These are phyloP conservation scores for Hylaea fasciaria DNA, from an alignment of 2,888 invertebrate species.

Conservation along the genomic window DNA sequence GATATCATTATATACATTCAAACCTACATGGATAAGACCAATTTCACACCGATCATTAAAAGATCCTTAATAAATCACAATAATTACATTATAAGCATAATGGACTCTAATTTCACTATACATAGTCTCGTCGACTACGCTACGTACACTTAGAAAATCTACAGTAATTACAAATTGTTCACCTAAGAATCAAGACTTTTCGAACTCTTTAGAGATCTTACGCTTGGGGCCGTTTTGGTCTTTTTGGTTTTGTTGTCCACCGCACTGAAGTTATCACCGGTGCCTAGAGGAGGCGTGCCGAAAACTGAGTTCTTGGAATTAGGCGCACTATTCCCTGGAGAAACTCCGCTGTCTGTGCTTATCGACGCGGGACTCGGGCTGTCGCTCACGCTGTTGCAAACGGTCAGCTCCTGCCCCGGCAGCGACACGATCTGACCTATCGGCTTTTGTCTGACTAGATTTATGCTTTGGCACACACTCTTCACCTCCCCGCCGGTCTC, in stretches of 20 bases:
- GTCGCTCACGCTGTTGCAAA: conserved; percentile 75
- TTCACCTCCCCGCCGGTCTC: conserved; percentile 69
- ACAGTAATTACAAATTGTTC: conserved; percentile 78
- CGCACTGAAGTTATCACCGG: conserved; percentile 57
- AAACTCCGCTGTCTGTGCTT: conserved; percentile 78
- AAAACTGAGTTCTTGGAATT: conserved; percentile 73
- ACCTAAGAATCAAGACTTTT: conserved; percentile 81
- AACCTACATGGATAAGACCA: conserved; percentile 59
- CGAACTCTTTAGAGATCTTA: conserved; percentile 77
- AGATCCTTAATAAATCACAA: conserved; percentile 59
- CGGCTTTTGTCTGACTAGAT: conserved; percentile 81
- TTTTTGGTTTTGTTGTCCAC: conserved; percentile 71
- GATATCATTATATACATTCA: conserved; percentile 45
- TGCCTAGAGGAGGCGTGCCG: conserved; percentile 55
- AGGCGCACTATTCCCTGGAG: conserved; percentile 75
- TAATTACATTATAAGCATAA: conserved; percentile 66
- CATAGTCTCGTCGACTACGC: conserved; percentile 56
- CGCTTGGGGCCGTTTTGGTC: conserved; percentile 62
- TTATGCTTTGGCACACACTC: conserved; percentile 82
- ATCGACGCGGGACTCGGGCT: conserved; percentile 78
- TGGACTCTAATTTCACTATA: conserved; percentile 73
- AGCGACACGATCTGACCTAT: conserved; percentile 79
- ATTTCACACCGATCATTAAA: conserved; percentile 68
- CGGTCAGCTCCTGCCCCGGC: conserved; percentile 77
- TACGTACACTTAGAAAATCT: conserved; percentile 84